phyloP scores from a whole-genome alignment of 2,888 invertebrate species.

The Cryptus viduatorius region DNA sequence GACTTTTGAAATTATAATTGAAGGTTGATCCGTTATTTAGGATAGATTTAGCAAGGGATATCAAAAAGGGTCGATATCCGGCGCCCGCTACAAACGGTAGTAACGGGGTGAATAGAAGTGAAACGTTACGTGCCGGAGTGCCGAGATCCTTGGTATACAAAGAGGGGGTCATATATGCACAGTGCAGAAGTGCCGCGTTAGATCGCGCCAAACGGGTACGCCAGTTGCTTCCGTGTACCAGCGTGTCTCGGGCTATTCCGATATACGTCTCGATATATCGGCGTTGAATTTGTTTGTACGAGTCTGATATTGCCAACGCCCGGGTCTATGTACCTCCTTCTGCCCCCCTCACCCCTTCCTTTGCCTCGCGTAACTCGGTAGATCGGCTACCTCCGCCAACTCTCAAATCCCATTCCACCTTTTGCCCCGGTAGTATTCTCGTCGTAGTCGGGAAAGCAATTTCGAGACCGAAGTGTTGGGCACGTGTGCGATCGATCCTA shows the following conservation, averaged over 20 bases:
- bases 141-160: slow-evolving; percentile 34
- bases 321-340: slow-evolving; percentile 41
- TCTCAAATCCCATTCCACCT: slow-evolving; percentile 29
- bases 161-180: slow-evolving; percentile 32
- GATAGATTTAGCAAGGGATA: background rate
- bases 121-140: slow-evolving; percentile 52
- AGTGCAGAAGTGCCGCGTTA: slow-evolving; percentile 35
- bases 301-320: slow-evolving; percentile 63
- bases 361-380: background rate
- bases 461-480: slow-evolving; percentile 64
- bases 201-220: slow-evolving; percentile 43
- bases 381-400: slow-evolving; percentile 8
- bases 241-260: slow-evolving; percentile 62
- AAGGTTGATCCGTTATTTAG: slow-evolving; percentile 5
- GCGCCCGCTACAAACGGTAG: background rate
- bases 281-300: slow-evolving; percentile 68
- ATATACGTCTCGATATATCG: slow-evolving; percentile 63
- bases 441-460: slow-evolving; percentile 68
- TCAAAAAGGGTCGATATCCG: background rate
- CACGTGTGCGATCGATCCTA: slow-evolving; percentile 64
- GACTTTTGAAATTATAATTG: background rate
- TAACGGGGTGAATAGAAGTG: slow-evolving; percentile 43
- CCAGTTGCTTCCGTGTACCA: slow-evolving; percentile 34
- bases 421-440: slow-evolving; percentile 43
- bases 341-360: background rate